Evolutionary conservation across 2,113 vertebrate genomes (phyloP).

Genomic region (Salvelinus namaycush): DNA sequence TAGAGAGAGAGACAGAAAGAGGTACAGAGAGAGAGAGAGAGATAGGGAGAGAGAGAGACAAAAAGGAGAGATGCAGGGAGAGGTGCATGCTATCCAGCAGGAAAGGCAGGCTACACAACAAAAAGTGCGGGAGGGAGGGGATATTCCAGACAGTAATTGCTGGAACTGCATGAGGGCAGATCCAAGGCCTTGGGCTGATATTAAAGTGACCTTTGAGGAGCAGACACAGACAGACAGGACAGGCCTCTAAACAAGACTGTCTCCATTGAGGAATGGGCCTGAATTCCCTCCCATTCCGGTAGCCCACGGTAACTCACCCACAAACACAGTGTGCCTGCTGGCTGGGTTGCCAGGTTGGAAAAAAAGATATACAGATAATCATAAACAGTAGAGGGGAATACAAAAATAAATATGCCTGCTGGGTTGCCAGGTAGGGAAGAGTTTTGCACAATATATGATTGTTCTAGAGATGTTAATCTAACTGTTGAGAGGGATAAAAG

Average conservation of each 20-base stretch:
- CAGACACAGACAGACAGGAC: conserved; percentile 55
- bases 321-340: conserved; percentile 26
- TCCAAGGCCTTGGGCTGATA: conserved; percentile 58
- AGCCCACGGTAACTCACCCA: background rate
- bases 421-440: conserved; percentile 3
- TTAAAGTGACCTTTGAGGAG: conserved; percentile 66
- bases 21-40: conserved; percentile 66
- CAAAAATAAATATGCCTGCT: background rate
- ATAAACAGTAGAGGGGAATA: no score
- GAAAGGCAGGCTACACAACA: background rate
- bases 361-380: background rate
- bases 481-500: no score
- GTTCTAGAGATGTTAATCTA: no score
- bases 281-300: conserved; percentile 25
- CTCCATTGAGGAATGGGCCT: conserved; percentile 67
- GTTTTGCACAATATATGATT: background rate
- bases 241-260: conserved; percentile 63
- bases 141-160: conserved; percentile 54
- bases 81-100: conserved; percentile 11
- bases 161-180: conserved; percentile 53
- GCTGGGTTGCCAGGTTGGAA: conserved; percentile 11
- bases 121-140: conserved; percentile 30
- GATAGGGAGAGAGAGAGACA: conserved; percentile 46
- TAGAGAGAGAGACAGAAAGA: no score
- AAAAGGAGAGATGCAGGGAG: conserved; percentile 29